Conservation (phyloP, 2,113 vertebrate genomes). For the Hyperopisus bebe region DNA sequence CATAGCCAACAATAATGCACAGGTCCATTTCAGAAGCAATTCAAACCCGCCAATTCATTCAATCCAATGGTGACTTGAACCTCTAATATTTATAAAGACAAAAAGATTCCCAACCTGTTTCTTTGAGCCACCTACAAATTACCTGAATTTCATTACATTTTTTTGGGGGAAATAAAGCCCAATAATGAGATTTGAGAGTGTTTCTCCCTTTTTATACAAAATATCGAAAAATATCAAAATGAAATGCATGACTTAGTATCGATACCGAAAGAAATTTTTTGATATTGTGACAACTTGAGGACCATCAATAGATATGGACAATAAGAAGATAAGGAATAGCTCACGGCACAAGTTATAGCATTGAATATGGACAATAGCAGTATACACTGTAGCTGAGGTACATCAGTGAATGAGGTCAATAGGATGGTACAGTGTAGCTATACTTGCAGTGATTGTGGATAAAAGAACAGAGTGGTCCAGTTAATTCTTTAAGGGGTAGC, state of each 20-base stretch:
- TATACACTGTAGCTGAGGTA: background rate
- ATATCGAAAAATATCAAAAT: background rate
- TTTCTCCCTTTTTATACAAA: background rate
- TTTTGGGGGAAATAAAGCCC: background rate
- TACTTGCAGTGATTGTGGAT: background rate
- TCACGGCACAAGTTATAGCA: background rate
- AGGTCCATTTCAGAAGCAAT: background rate
- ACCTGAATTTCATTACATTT: background rate
- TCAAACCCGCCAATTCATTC: background rate
- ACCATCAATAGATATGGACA: background rate
- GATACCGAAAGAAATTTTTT: background rate
- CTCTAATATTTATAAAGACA: background rate
- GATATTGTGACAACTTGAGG: background rate
- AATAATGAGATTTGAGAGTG: background rate
- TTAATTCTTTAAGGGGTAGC: background rate
- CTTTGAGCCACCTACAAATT: background rate
- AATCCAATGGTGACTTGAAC: background rate
- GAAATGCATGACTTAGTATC: background rate
- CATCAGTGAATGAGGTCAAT: background rate
- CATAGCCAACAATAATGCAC: background rate
- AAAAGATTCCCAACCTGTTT: background rate
- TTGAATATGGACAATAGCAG: background rate
- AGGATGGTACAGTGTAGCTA: background rate
- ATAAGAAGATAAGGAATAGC: background rate
- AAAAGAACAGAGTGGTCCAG: background rate